These are phyloP conservation scores for Uria aalge DNA, from an alignment of 2,113 vertebrate species.

Conservation along the genomic window DNA sequence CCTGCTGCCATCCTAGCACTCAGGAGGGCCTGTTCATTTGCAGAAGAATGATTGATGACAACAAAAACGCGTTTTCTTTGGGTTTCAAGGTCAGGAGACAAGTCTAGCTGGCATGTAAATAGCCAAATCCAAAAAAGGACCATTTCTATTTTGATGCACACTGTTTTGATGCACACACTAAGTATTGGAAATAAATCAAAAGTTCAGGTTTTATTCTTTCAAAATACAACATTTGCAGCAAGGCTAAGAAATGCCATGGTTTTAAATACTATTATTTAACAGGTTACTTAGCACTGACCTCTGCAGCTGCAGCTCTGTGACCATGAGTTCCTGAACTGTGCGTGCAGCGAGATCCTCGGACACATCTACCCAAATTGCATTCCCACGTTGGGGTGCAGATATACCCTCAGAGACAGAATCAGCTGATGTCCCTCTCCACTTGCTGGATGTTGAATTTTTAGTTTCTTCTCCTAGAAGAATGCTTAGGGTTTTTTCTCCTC, in stretches of 20 bases:
- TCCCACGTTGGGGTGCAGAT: not conserved
- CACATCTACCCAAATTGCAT: not conserved
- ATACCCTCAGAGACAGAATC: not conserved
- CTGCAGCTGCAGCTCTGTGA: not conserved
- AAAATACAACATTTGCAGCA: not conserved
- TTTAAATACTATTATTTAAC: not conserved
- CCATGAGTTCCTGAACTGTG: not conserved
- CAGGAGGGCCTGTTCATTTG: not conserved
- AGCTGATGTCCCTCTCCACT: not conserved
- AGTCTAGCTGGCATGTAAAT: not conserved
- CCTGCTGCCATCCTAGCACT: not conserved
- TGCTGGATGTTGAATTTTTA: not conserved
- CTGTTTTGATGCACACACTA: not conserved
- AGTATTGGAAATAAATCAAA: not conserved
- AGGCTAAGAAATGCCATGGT: not conserved
- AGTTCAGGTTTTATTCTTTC: not conserved
- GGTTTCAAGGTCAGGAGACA: constrained; percentile 12
- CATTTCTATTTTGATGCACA: not conserved
- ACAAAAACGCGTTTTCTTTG: not conserved
- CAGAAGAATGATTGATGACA: not conserved
- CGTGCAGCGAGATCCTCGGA: not conserved
- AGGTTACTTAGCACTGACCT: not conserved
- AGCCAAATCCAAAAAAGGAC: not conserved
- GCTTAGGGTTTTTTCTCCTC: not conserved
- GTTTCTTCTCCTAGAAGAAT: not conserved